phyloP scores from a whole-genome alignment of 1,140 invertebrate genomes.

The Drosophila nannoptera region DNA sequence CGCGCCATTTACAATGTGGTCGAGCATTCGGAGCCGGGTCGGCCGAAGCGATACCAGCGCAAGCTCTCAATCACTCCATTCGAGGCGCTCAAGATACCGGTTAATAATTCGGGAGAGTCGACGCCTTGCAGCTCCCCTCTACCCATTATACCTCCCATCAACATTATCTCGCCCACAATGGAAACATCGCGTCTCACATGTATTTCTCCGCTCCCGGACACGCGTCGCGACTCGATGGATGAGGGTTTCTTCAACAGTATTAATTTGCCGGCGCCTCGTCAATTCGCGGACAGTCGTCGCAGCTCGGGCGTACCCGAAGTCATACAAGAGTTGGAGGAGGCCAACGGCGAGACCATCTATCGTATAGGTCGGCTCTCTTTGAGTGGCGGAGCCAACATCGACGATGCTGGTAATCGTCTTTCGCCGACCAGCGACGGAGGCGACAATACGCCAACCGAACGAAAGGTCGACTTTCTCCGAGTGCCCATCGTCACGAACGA shows the following conservation, averaged over 20 bases:
- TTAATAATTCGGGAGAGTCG: slow-evolving; percentile 79
- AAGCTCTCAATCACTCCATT: slow-evolving; percentile 75
- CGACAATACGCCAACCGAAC: slow-evolving; percentile 52
- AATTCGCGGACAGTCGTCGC: slow-evolving; percentile 86
- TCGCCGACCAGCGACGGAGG: slow-evolving; percentile 56
- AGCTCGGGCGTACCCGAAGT: slow-evolving; percentile 83
- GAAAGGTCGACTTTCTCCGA: slow-evolving; percentile 69
- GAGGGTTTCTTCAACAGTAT: slow-evolving; percentile 80
- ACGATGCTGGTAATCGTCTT: slow-evolving; percentile 67
- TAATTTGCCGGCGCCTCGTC: slow-evolving; percentile 84
- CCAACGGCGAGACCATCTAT: slow-evolving; percentile 62
- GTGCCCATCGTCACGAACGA: slow-evolving; percentile 70
- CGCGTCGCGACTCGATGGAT: slow-evolving; percentile 83
- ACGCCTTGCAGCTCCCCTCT: slow-evolving; percentile 83
- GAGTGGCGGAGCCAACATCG: slow-evolving; percentile 69
- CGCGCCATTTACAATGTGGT: slow-evolving; percentile 90
- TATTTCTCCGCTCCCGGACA: slow-evolving; percentile 85
- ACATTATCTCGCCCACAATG: slow-evolving; percentile 78
- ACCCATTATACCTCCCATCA: slow-evolving; percentile 80
- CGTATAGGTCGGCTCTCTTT: slow-evolving; percentile 66
- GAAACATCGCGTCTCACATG: slow-evolving; percentile 80
- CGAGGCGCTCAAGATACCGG: slow-evolving; percentile 65
- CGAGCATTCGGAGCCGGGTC: slow-evolving; percentile 87
- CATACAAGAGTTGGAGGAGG: slow-evolving; percentile 75
- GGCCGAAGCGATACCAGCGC: slow-evolving; percentile 80